Evolutionary conservation across 2,113 vertebrate species (phyloP).

Genomic region (Andinoacara biseriatus): DNA sequence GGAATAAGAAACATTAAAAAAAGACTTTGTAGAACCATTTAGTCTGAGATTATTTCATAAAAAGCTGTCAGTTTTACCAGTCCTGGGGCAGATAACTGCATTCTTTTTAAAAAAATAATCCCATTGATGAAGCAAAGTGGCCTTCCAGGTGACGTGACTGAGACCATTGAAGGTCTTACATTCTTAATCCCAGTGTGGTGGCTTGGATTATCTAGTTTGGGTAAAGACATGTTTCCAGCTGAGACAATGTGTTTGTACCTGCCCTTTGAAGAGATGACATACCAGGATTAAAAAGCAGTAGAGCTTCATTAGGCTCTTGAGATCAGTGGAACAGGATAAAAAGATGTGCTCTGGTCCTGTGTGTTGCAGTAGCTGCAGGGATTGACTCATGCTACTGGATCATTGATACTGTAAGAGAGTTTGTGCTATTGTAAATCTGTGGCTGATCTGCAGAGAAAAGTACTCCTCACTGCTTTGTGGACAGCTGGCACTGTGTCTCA

Average conservation of each 20-base stretch:
- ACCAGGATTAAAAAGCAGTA: not conserved
- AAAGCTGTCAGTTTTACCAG: not conserved
- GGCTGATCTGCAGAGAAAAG: not conserved
- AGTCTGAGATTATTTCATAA: not conserved
- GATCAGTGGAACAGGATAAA: not conserved
- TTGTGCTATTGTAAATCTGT: constrained; percentile 45
- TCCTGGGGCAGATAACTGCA: not conserved
- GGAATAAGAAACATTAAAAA: not conserved
- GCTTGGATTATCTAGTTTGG: not conserved
- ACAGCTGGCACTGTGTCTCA: not conserved
- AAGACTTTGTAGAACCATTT: constrained; percentile 3
- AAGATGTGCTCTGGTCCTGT: not conserved
- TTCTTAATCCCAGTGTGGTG: constrained; percentile 41
- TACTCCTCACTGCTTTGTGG: not conserved
- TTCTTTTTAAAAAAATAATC: constrained; percentile 2
- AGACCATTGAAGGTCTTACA: constrained; percentile 42
- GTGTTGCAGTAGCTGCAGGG: constrained; percentile 18
- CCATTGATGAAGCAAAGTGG: not conserved
- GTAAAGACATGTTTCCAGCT: not conserved
- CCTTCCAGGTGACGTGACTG: constrained; percentile 17
- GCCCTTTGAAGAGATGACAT: constrained; percentile 12
- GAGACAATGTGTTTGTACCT: constrained; percentile 32
- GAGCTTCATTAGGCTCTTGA: not conserved
- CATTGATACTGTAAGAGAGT: constrained; percentile 28
- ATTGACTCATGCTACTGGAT: constrained; percentile 28